Percentiles rank a stretch among this genome's conserved stretches.
These are phyloP conservation scores for Hyposoter didymator DNA, from an alignment of 2,888 invertebrate genomes.

Conservation along the genomic window DNA sequence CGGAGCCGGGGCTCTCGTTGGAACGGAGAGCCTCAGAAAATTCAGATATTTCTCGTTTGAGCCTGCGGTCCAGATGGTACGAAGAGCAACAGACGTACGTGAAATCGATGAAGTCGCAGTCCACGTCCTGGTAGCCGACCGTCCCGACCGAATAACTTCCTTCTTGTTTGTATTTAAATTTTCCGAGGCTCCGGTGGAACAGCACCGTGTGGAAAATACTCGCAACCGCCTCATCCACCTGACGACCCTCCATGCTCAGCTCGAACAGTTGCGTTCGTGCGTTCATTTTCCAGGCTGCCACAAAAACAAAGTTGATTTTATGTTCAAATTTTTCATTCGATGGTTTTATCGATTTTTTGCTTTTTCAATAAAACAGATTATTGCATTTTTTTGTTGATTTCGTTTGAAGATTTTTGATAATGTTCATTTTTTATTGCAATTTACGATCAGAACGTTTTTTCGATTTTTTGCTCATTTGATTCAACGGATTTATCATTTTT, in stretches of 20 bases:
- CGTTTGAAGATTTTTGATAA: no score
- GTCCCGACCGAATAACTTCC: conserved; percentile 98
- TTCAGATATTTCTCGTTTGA: conserved; percentile 90
- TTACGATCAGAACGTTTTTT: not conserved
- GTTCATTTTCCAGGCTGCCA: conserved; percentile 87
- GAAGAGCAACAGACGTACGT: conserved; percentile 98
- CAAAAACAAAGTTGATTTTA: conserved; percentile 2
- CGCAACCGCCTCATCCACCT: conserved; percentile 96
- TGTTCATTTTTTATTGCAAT: no score
- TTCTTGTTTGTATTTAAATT: conserved; percentile 97
- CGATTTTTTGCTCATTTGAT: not conserved
- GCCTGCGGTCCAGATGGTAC: conserved; percentile 89
- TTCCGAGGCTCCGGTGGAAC: conserved; percentile 95
- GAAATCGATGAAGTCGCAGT: conserved; percentile 99
- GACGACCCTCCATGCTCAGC: conserved; percentile 94
- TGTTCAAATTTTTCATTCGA: not conserved
- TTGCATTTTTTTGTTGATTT: not conserved
- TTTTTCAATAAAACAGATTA: not conserved
- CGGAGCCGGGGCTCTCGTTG: conserved; percentile 88
- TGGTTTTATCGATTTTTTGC: not conserved
- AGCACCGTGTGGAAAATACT: conserved; percentile 96
- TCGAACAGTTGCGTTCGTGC: conserved; percentile 92
- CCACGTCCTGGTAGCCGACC: conserved; percentile 97
- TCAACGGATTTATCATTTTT: not conserved
- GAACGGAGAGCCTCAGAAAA: conserved; percentile 92